phyloP scores from a whole-genome alignment of 2,113 vertebrate genomes.

The Xiphophorus couchianus region DNA sequence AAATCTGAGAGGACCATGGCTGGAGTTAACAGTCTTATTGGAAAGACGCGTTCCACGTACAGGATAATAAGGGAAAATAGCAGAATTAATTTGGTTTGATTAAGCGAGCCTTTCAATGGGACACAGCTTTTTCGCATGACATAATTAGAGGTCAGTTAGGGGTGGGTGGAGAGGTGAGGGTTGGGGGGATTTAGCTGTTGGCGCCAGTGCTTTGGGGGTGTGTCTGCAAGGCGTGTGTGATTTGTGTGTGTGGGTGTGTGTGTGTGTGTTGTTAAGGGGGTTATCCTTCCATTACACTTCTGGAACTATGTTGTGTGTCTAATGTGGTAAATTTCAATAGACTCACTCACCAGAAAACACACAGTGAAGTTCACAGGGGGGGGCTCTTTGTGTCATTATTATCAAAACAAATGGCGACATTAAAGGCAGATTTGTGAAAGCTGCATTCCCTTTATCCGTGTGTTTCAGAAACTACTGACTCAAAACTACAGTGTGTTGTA shows the following conservation, averaged over 20 bases:
- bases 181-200: constrained; percentile 67
- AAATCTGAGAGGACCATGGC: constrained; percentile 73
- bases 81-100: constrained; percentile 90
- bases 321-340: constrained; percentile 49
- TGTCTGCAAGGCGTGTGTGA: constrained; percentile 45
- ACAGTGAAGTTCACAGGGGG: constrained; percentile 43
- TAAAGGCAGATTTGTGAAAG: constrained; percentile 46
- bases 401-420: constrained; percentile 46
- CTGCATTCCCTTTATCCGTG: constrained; percentile 43
- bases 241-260: constrained; percentile 8
- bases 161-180: constrained; percentile 29
- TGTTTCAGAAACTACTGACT: not conserved
- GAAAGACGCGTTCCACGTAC: constrained; percentile 69
- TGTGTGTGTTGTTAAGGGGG: not conserved
- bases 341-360: constrained; percentile 54
- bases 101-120: constrained; percentile 84
- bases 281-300: constrained; percentile 62
- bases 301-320: constrained; percentile 58
- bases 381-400: constrained; percentile 49
- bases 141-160: constrained; percentile 83
- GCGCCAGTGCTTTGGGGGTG: constrained; percentile 80
- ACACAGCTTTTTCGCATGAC: constrained; percentile 85
- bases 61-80: constrained; percentile 86
- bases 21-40: constrained; percentile 81
- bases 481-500: too few relatives aligned